These are phyloP conservation scores for Perizoma flavofasciatum DNA, from an alignment of 2,888 invertebrate species.

Conservation along the genomic window DNA sequence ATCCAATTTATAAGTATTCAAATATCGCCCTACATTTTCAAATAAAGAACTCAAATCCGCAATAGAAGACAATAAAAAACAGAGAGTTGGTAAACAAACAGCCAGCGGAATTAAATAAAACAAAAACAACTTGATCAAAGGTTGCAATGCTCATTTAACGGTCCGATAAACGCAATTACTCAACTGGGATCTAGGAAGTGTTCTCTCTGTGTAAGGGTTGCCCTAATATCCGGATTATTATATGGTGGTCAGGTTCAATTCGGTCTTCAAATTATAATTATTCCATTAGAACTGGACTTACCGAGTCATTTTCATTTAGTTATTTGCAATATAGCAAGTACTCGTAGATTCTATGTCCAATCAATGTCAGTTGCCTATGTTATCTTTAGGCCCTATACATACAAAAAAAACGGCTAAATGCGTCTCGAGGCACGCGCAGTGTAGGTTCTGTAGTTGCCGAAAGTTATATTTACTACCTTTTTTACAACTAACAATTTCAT, in stretches of 20 bases:
- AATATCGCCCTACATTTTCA: constrained; percentile 23
- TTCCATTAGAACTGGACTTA: too few relatives aligned
- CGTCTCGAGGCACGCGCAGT: too few relatives aligned
- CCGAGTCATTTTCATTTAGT: too few relatives aligned
- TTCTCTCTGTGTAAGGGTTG: constrained; percentile 42
- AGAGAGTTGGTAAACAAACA: constrained; percentile 47
- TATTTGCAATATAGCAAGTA: too few relatives aligned
- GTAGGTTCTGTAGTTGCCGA: too few relatives aligned
- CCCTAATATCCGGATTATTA: constrained; percentile 6
- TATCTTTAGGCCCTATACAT: too few relatives aligned
- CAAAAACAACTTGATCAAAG: constrained; percentile 68
- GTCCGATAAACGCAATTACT: constrained; percentile 78
- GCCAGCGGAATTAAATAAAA: constrained; percentile 44
- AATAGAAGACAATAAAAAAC: constrained; percentile 28
- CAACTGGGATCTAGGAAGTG: constrained; percentile 57
- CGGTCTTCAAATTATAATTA: too few relatives aligned
- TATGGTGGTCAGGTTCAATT: neutral
- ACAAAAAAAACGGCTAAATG: too few relatives aligned
- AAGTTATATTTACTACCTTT: too few relatives aligned
- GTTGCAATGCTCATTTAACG: constrained; percentile 79
- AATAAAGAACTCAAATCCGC: constrained; percentile 33
- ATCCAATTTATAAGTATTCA: constrained; percentile 12
- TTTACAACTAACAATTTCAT: too few relatives aligned
- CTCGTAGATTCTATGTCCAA: too few relatives aligned
- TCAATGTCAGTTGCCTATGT: too few relatives aligned